Evolutionary conservation across 2,888 invertebrate species (phyloP).

Genomic region (Euplagia quadripunctaria): DNA sequence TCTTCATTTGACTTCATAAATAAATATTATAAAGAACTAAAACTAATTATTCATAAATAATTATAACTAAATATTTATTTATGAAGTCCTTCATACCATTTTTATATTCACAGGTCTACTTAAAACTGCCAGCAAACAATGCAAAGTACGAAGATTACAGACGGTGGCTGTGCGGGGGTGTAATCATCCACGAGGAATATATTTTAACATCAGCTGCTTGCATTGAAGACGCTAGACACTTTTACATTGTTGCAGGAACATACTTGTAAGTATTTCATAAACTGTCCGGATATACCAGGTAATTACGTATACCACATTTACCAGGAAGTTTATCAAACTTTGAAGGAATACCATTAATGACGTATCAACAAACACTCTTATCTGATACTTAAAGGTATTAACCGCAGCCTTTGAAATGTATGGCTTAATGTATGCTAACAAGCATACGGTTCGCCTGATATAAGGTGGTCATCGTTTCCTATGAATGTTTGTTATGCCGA

Average conservation of each 20-base stretch:
- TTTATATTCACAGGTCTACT: conserved; percentile 62
- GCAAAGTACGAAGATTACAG: conserved; percentile 67
- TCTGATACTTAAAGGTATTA: not conserved
- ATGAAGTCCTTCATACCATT: not conserved
- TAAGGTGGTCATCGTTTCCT: too few species aligned
- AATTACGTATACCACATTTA: too few species aligned
- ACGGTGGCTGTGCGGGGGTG: conserved; percentile 70
- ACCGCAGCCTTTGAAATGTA: too few species aligned
- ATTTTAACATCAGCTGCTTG: conserved; percentile 72
- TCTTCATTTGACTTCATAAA: too few species aligned
- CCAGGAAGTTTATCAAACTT: too few species aligned
- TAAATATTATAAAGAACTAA: too few species aligned
- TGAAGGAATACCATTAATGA: too few species aligned
- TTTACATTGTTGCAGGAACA: conserved; percentile 70
- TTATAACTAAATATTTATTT: not conserved
- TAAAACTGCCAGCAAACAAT: conserved; percentile 68
- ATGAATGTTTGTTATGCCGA: too few species aligned
- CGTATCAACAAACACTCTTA: not conserved
- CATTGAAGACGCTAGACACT: conserved; percentile 67
- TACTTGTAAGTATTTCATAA: conserved; percentile 50
- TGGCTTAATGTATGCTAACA: too few species aligned
- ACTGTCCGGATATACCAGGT: not conserved
- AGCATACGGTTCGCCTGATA: too few species aligned
- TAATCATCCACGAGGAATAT: conserved; percentile 70
- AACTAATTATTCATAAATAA: too few species aligned